Conservation (phyloP, 1,140 invertebrate species). For the Camponotus pennsylvanicus region DNA sequence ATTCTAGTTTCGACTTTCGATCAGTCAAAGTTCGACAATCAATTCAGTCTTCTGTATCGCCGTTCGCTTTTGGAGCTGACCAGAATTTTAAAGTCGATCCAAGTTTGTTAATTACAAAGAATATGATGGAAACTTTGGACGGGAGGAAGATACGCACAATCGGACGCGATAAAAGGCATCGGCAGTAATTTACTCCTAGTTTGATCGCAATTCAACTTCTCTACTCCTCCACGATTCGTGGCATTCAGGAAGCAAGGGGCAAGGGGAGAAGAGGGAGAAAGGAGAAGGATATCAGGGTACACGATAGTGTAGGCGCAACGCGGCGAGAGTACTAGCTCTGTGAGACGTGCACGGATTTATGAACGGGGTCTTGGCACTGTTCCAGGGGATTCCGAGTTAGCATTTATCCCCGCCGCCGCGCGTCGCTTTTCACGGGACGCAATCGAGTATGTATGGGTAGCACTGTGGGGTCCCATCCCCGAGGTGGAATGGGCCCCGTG, state of each 20-base stretch:
- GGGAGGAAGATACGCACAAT: conserved; percentile 11
- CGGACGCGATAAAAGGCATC: conserved; percentile 24
- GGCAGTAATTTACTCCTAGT: conserved; percentile 42
- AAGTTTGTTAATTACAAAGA: conserved; percentile 42
- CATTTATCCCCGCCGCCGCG: conserved; percentile 78
- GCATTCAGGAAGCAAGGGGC: conserved; percentile 26
- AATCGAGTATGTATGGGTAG: conserved; percentile 76
- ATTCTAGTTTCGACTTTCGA: not conserved
- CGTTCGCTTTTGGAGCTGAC: not conserved
- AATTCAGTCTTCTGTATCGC: not conserved
- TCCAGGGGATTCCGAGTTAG: conserved; percentile 80
- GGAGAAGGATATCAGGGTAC: conserved; percentile 64
- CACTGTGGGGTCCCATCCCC: conserved; percentile 2
- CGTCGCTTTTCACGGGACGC: conserved; percentile 73
- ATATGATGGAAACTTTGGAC: not conserved
- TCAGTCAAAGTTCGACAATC: not conserved
- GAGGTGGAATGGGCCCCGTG: conserved; percentile 49
- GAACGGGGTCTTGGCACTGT: conserved; percentile 80
- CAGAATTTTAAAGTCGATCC: conserved; percentile 15
- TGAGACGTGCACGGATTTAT: conserved; percentile 84
- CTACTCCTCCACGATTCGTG: not conserved
- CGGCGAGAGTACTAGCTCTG: conserved; percentile 73
- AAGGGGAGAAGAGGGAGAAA: conserved; percentile 53
- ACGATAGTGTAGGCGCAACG: conserved; percentile 76
- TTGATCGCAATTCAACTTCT: conserved; percentile 53